phyloP scores from a whole-genome alignment of 1,140 invertebrate genomes.

The Sitophilus oryzae region DNA sequence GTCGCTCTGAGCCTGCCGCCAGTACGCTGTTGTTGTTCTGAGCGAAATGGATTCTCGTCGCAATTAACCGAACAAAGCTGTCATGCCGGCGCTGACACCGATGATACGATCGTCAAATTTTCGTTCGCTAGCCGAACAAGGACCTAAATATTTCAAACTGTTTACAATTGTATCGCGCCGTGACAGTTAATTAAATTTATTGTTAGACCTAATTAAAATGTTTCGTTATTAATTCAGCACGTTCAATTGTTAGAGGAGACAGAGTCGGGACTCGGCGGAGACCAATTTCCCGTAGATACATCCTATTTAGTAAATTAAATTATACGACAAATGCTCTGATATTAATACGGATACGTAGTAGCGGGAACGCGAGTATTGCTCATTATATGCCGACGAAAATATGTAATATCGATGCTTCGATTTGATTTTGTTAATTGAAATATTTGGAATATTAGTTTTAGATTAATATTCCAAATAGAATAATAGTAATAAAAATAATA shows the following conservation, averaged over 20 bases:
- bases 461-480: no score
- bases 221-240: conserved; percentile 1
- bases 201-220: conserved; percentile 9
- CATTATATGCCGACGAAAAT: no score
- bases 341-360: no score
- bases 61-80: neutral
- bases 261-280: neutral
- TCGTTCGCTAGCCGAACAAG: conserved; percentile 1
- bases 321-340: neutral
- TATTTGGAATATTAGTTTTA: no score
- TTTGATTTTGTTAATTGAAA: no score
- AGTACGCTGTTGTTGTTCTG: no score
- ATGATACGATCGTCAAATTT: conserved; percentile 1
- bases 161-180: conserved; percentile 4
- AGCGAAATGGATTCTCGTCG: neutral
- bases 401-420: no score
- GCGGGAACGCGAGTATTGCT: no score
- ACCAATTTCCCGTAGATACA: neutral
- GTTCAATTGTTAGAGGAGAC: neutral
- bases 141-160: conserved; percentile 4
- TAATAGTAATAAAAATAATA: no score
- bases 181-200: conserved; percentile 9
- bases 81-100: neutral
- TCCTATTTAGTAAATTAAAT: conserved; percentile 4
- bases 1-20: no score